phyloP scores from a whole-genome alignment of 2,797 vertebrate genomes.

The Oreortyx pictus region DNA sequence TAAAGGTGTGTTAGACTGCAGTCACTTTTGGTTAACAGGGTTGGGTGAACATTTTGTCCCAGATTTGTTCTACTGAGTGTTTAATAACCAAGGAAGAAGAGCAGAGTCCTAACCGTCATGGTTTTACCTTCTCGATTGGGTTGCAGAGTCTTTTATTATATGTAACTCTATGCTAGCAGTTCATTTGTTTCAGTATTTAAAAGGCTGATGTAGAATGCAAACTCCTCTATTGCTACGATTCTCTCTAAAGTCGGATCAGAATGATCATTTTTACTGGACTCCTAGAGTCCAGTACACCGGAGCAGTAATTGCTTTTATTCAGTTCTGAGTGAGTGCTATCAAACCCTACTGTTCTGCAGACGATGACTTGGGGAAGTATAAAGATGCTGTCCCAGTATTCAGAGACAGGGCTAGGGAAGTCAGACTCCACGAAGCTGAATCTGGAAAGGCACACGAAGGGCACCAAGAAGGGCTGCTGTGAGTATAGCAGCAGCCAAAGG shows the following conservation, averaged over 20 bases:
- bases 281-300: neutral
- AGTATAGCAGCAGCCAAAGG: neutral
- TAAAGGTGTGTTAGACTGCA: neutral
- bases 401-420: neutral
- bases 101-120: neutral
- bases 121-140: neutral
- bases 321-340: neutral
- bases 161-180: neutral
- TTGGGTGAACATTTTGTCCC: neutral
- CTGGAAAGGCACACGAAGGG: neutral
- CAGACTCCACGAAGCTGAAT: neutral
- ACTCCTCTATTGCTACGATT: neutral
- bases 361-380: neutral
- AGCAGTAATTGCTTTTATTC: neutral
- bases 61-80: neutral
- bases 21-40: neutral
- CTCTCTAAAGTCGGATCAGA: neutral
- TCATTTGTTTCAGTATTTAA: neutral
- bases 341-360: neutral
- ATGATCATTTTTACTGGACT: neutral
- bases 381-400: neutral
- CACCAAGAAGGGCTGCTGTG: neutral
- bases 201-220: neutral
- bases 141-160: neutral
- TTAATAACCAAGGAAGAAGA: neutral